Evolutionary conservation across 2,888 invertebrate genomes (phyloP).

Genomic region (Hydrotaea diabolus): DNA sequence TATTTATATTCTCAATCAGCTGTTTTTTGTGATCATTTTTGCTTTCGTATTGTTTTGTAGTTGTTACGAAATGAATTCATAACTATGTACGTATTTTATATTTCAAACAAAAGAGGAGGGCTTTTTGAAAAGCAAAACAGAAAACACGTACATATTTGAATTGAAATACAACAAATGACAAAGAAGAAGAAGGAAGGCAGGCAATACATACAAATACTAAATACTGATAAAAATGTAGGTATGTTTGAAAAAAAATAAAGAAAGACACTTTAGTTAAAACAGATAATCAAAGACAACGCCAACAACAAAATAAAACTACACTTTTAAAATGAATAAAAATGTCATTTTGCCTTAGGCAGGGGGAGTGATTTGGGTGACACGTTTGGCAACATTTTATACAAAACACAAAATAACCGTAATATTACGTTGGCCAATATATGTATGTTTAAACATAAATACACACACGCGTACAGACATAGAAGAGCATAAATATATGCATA

Average conservation of each 20-base stretch:
- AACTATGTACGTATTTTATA: too few relatives aligned
- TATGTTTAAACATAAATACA: conserved; percentile 25
- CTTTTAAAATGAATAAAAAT: neutral
- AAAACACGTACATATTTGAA: conserved; percentile 42
- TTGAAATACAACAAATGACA: conserved; percentile 19
- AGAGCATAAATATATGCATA: too few relatives aligned
- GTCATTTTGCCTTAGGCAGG: neutral
- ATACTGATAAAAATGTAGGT: neutral
- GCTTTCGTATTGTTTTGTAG: conserved; percentile 27
- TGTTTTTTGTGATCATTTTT: conserved; percentile 65
- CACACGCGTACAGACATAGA: too few relatives aligned
- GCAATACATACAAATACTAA: neutral
- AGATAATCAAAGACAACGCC: neutral
- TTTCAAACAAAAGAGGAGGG: conserved; percentile 35
- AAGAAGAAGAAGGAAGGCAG: too few relatives aligned
- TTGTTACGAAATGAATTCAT: conserved; percentile 65
- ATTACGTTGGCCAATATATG: conserved; percentile 28
- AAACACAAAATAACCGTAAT: conserved; percentile 2
- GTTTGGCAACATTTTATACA: conserved; percentile 15
- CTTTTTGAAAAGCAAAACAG: conserved; percentile 21
- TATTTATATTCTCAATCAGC: conserved; percentile 68
- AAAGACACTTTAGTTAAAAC: neutral
- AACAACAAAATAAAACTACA: neutral
- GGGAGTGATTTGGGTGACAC: conserved; percentile 1
- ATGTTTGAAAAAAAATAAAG: conserved; percentile 2